Base-by-base conservation (phyloP, 2,888 invertebrate species). In the Kryphioiulus occultus region DNA sequence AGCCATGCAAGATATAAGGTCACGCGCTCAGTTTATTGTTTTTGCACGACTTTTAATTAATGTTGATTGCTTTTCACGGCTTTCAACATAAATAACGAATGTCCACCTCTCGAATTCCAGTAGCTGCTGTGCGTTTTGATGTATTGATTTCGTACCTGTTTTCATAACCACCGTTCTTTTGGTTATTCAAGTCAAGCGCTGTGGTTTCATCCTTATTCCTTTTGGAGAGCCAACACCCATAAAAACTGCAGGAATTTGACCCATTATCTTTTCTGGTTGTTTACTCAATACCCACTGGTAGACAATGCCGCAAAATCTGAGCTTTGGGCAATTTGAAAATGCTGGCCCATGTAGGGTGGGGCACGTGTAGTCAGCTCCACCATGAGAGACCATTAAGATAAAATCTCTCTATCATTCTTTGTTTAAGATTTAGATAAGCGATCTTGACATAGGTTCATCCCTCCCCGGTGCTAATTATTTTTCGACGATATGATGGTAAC, bases 11-110 rank as follows among this genome's bases (percentile, higher is more conserved):
- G n/a, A 59, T 3, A 59, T 59, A 59, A n/a, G 22, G n/a, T 59
- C 22, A 5, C 59, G 10, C n/a, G n/a, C 15, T 22, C n/a, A n/a
- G 10, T 59, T 59, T 2, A 59, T 59, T 59, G n/a, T n/a, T 59
- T 59, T 59, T 59, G n/a, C 59, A 59, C 59, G 59, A 59, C n/a
- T 22, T 59, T 59, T 59, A 59, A 59, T 59, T 59, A 59, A 22
- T 59, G 10, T 59, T 59, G 59, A 59, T 59, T 59, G 17, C 59
- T 59, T 22, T 59, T 47, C 47, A 2, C 12, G 59, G 4, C n/a
- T 1, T n/a, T 0, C n/a, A n/a, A 22, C 59, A 10, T 22, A 59
- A 59, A 59, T 59, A 59, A 22, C 22, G 59, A 10, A 59, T 59
- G 22, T 22, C 59, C 59, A 59, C 59, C 59, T 59, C 59, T n/a